Evolutionary conservation across 2,113 vertebrate species (phyloP).

Genomic region (Lamprotornis superbus): DNA sequence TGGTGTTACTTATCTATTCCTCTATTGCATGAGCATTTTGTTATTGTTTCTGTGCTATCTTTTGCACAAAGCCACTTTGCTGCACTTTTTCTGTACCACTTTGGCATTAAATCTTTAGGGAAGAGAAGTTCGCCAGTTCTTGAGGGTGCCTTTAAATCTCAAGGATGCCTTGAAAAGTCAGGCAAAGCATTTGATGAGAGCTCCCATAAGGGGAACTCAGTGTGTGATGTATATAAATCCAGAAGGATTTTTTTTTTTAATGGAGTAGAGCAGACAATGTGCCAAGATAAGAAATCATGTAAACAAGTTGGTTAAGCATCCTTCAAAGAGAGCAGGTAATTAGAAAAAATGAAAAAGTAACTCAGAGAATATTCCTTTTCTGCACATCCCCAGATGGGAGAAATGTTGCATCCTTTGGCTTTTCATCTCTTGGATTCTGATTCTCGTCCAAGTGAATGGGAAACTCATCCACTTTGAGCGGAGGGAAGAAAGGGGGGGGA

Average conservation of each 20-base stretch:
- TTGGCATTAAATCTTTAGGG: background rate
- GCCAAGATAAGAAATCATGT: slow-evolving; percentile 27
- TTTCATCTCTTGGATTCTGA: slow-evolving; percentile 6
- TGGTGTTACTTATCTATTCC: background rate
- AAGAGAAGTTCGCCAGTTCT: background rate
- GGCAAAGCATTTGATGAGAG: background rate
- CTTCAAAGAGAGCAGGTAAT: background rate
- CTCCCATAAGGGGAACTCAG: background rate
- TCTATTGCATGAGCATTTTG: background rate
- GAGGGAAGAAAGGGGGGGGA: background rate
- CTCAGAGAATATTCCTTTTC: slow-evolving; percentile 19
- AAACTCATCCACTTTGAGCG: slow-evolving; percentile 9
- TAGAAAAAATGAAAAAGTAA: slow-evolving; percentile 11
- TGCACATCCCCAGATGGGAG: slow-evolving; percentile 25
- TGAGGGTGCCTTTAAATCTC: background rate
- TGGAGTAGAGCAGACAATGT: background rate
- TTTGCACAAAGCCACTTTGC: background rate
- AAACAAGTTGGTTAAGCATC: background rate
- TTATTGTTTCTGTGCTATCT: background rate
- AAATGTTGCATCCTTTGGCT: slow-evolving; percentile 38
- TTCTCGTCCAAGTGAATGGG: slow-evolving; percentile 34
- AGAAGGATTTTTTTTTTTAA: background rate
- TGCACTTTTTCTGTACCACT: background rate
- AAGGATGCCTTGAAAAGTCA: background rate
- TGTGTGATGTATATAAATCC: background rate